These are phyloP conservation scores for Chloromyia formosa DNA, from an alignment of 2,888 invertebrate species.

Conservation along the genomic window DNA sequence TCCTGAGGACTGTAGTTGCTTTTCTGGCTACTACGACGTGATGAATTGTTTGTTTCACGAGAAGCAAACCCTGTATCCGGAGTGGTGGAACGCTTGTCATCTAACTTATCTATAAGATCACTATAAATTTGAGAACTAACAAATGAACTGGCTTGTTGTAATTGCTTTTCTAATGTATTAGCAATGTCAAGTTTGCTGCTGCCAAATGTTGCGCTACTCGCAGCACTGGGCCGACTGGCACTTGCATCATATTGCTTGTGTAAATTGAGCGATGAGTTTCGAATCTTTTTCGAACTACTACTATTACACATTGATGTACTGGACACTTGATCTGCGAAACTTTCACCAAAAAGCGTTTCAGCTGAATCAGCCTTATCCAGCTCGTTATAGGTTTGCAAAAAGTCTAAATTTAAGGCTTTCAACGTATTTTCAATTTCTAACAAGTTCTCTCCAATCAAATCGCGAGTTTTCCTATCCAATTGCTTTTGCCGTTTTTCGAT, in stretches of 20 bases:
- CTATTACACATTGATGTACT: constrained; percentile 60
- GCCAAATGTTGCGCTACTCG: constrained; percentile 57
- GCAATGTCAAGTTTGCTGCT: constrained; percentile 58
- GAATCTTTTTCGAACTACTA: constrained; percentile 53
- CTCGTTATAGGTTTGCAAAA: constrained; percentile 64
- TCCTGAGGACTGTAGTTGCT: constrained; percentile 64
- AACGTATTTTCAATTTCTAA: constrained; percentile 64
- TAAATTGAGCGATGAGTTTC: constrained; percentile 37
- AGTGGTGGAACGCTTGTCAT: constrained; percentile 63
- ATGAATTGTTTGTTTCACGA: constrained; percentile 62
- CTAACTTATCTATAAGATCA: constrained; percentile 56
- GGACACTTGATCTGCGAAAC: constrained; percentile 55
- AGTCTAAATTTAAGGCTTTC: constrained; percentile 63
- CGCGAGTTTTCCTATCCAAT: constrained; percentile 55
- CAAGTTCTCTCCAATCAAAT: constrained; percentile 62
- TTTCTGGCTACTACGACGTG: constrained; percentile 63
- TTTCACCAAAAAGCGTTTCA: constrained; percentile 59
- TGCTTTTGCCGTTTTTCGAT: constrained; percentile 47
- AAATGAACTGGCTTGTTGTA: constrained; percentile 57
- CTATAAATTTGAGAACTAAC: constrained; percentile 51
- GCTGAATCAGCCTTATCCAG: constrained; percentile 64
- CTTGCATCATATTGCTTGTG: constrained; percentile 23
- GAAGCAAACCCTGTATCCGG: constrained; percentile 64
- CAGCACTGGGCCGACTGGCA: constrained; percentile 55
- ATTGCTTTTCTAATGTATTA: constrained; percentile 61